phyloP scores from a whole-genome alignment of 2,113 vertebrate genomes.

The Pardalotus punctatus region DNA sequence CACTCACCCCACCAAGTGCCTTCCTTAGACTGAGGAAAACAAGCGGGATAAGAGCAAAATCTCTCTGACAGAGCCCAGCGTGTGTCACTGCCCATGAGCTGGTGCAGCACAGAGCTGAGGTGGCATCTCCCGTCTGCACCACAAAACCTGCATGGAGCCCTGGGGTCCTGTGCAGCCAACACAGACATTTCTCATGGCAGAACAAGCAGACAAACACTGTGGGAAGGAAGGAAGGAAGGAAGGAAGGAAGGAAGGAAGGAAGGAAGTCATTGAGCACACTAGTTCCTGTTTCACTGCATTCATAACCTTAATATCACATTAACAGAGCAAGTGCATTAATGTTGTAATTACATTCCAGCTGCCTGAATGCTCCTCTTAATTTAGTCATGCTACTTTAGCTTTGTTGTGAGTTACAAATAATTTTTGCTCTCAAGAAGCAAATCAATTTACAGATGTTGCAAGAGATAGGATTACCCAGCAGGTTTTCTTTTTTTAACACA shows the following conservation, averaged over 20 bases:
- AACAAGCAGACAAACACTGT: background rate
- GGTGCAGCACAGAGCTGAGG: background rate
- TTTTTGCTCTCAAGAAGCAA: constrained; percentile 36
- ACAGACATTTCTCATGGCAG: background rate
- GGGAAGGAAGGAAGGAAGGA: no score
- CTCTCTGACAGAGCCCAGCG: background rate
- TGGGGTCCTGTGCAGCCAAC: background rate
- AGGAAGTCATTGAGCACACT: accelerated
- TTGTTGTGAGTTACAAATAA: constrained; percentile 25
- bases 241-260: background rate
- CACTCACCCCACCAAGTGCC: accelerated
- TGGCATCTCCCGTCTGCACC: background rate
- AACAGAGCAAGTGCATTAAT: background rate
- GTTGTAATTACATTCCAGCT: background rate
- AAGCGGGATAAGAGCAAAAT: background rate
- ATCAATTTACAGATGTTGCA: constrained; percentile 42
- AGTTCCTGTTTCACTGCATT: background rate
- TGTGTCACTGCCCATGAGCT: accelerated
- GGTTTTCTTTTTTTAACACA: background rate
- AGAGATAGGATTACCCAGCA: constrained; percentile 4
- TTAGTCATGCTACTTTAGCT: constrained; percentile 15
- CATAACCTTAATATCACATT: background rate
- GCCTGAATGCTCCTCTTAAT: constrained; percentile 18
- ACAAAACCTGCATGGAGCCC: background rate
- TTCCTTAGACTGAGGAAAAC: background rate